These are phyloP conservation scores for Rhyacophila evoluta DNA, from an alignment of 2,888 invertebrate genomes.

Conservation along the genomic window DNA sequence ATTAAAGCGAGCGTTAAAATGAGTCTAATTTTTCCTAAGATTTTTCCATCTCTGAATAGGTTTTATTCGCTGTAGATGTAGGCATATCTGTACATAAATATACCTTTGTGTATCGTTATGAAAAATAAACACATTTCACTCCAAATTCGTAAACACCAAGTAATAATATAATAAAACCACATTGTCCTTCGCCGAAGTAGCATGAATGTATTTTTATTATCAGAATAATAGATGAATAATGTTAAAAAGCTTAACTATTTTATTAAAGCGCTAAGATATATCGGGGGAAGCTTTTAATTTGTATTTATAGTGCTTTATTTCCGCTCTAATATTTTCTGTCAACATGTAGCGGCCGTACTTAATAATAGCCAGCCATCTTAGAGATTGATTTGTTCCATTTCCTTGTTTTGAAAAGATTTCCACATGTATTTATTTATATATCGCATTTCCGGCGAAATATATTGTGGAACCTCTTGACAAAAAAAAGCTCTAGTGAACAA, in stretches of 20 bases:
- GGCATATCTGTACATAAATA: constrained; percentile 39
- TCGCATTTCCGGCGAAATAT: not conserved
- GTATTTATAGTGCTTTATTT: not conserved
- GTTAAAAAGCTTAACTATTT: constrained; percentile 25
- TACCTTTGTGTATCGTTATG: constrained; percentile 38
- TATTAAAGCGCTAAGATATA: not conserved
- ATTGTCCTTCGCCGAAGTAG: constrained; percentile 41
- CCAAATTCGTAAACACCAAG: constrained; percentile 54
- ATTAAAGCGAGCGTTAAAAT: too few species aligned
- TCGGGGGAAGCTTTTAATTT: not conserved
- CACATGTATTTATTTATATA: not conserved
- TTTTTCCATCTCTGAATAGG: constrained; percentile 17
- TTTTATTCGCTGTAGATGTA: constrained; percentile 41
- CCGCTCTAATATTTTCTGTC: not conserved
- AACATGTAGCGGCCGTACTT: not conserved
- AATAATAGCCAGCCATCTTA: not conserved
- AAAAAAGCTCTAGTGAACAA: not conserved
- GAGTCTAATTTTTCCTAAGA: not conserved
- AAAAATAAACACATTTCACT: constrained; percentile 44
- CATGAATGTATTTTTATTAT: constrained; percentile 37
- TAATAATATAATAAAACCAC: constrained; percentile 38
- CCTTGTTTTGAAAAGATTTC: constrained; percentile 3
- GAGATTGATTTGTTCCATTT: not conserved
- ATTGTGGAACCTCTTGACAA: not conserved
- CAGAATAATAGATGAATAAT: not conserved